phyloP scores from a whole-genome alignment of 2,797 vertebrate species.

The Acrocephalus scirpaceus region DNA sequence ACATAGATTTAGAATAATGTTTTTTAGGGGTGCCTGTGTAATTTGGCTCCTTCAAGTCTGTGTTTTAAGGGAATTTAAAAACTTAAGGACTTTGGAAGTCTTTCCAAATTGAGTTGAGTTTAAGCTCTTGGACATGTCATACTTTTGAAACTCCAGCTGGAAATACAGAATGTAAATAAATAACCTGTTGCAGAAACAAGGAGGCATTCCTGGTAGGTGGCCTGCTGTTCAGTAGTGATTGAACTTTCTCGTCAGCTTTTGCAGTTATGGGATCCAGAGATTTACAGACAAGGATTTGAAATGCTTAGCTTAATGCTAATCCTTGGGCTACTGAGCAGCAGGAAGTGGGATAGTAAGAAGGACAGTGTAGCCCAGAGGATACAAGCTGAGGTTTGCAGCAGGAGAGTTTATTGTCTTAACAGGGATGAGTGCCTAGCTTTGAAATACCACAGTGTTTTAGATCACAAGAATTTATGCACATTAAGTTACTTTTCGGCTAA shows the following conservation, averaged over 20 bases:
- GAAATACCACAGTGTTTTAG: background rate
- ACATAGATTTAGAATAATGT: background rate
- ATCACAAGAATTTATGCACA: background rate
- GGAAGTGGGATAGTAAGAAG: background rate
- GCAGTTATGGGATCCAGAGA: background rate
- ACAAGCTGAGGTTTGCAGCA: background rate
- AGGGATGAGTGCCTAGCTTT: background rate
- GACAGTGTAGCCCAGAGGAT: background rate
- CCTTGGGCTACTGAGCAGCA: background rate
- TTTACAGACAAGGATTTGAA: slow-evolving; percentile 6
- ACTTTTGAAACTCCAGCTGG: background rate
- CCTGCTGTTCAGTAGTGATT: background rate
- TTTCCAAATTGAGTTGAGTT: background rate
- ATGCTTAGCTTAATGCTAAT: background rate
- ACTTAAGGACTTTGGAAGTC: background rate
- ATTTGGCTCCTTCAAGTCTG: background rate
- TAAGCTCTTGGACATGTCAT: background rate
- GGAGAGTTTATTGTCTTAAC: background rate
- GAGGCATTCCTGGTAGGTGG: background rate
- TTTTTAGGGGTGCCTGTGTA: background rate
- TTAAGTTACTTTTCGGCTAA: background rate
- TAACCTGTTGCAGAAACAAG: background rate
- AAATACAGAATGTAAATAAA: background rate
- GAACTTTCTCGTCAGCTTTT: slow-evolving; percentile 13
- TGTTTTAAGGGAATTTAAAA: background rate